phyloP scores from a whole-genome alignment of 2,888 invertebrate genomes.

The Platypus cylindrus region DNA sequence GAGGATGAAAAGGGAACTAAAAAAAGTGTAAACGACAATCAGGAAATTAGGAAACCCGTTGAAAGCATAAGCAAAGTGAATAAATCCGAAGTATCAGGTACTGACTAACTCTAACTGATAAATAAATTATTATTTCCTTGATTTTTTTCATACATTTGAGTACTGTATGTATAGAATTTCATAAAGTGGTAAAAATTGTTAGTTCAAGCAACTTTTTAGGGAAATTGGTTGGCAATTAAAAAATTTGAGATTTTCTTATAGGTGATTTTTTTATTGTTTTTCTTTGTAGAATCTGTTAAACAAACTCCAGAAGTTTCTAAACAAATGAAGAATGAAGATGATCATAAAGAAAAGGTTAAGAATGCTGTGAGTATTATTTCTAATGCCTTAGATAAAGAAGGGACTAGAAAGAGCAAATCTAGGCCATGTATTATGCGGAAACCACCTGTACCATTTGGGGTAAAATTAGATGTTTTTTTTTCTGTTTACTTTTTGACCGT shows the following conservation, averaged over 20 bases:
- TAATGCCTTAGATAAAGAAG: slow-evolving; percentile 46
- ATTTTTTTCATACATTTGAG: background rate
- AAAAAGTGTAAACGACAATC: slow-evolving; percentile 5
- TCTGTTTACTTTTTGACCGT: too few relatives aligned
- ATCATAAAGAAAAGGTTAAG: slow-evolving; percentile 45
- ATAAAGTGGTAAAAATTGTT: too few relatives aligned
- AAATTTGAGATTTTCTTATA: too few relatives aligned
- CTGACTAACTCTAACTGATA: too few relatives aligned
- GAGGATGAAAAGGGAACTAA: slow-evolving; percentile 17
- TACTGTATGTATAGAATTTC: background rate
- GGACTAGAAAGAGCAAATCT: slow-evolving; percentile 35
- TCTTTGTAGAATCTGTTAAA: slow-evolving; percentile 3
- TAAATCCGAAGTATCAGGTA: slow-evolving; percentile 14
- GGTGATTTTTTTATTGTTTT: slow-evolving; percentile 1
- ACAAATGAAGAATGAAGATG: slow-evolving; percentile 27
- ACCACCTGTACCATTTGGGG: slow-evolving; percentile 54
- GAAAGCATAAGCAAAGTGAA: slow-evolving; percentile 15
- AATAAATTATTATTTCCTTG: too few relatives aligned
- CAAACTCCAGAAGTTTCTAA: slow-evolving; percentile 9
- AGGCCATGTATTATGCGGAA: slow-evolving; percentile 39
- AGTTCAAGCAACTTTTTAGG: too few relatives aligned
- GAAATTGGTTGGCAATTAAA: too few relatives aligned
- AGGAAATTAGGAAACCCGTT: slow-evolving; percentile 13
- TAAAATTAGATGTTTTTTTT: slow-evolving; percentile 17
- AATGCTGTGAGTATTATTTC: slow-evolving; percentile 63